Evolutionary conservation across 2,888 invertebrate genomes (phyloP).

Genomic region (Ormyrus labotus): DNA sequence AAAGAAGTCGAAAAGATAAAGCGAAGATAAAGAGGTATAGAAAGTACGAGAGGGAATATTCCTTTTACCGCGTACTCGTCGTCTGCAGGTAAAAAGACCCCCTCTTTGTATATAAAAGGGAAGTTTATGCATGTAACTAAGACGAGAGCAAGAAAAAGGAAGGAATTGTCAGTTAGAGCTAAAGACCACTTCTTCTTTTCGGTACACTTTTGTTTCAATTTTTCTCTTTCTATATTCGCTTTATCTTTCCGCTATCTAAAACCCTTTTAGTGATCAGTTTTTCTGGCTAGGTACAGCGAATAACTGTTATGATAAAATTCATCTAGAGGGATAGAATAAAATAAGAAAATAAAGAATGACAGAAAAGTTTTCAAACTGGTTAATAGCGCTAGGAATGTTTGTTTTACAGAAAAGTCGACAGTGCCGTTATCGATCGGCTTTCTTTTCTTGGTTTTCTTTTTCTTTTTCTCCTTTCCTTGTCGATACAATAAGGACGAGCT

Average conservation of each 20-base stretch:
- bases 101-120: neutral
- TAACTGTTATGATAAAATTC: neutral
- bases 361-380: slow-evolving; percentile 74
- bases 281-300: neutral
- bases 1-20: too few species aligned
- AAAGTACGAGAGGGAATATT: too few species aligned
- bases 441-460: slow-evolving; percentile 46
- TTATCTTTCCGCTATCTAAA: slow-evolving; percentile 38
- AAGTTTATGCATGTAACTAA: neutral
- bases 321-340: neutral
- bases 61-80: too few species aligned
- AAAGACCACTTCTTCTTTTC: neutral
- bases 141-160: neutral
- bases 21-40: too few species aligned
- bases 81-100: neutral
- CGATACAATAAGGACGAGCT: slow-evolving; percentile 21
- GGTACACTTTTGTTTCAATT: neutral
- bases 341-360: slow-evolving; percentile 29
- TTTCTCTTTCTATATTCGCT: slow-evolving; percentile 50
- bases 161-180: neutral
- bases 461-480: neutral
- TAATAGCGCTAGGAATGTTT: slow-evolving; percentile 74
- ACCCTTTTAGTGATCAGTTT: too few species aligned
- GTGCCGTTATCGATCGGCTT: slow-evolving; percentile 69
- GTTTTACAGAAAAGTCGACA: slow-evolving; percentile 69